Percentiles rank a stretch among this genome's conserved stretches.
These are phyloP conservation scores for Lipotes vexillifer DNA, from an alignment of 2,113 vertebrate species.

Conservation along the genomic window DNA sequence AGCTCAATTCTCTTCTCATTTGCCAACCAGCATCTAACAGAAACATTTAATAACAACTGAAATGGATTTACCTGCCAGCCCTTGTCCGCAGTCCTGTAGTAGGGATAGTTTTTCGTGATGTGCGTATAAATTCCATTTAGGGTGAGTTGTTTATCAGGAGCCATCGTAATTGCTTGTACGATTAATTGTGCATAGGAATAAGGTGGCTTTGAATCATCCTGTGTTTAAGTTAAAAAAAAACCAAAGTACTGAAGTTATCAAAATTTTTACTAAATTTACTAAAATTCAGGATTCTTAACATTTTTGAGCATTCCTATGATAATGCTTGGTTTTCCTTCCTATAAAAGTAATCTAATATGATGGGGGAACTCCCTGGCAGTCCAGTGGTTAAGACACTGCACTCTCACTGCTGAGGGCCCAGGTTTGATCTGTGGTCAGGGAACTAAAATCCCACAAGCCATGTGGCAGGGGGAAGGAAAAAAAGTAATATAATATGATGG, in stretches of 20 bases:
- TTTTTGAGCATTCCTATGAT: background rate
- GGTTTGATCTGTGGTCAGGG: background rate
- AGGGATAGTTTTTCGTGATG: conserved; percentile 97
- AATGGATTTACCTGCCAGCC: conserved; percentile 93
- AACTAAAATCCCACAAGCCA: background rate
- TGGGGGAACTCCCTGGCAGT: background rate
- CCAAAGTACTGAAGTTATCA: background rate
- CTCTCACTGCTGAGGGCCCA: background rate
- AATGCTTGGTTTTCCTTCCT: background rate
- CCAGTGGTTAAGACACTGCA: background rate
- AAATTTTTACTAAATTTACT: background rate
- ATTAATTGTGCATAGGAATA: conserved; percentile 97
- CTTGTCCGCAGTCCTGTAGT: conserved; percentile 98
- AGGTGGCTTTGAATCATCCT: conserved; percentile 98
- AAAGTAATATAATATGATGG: background rate
- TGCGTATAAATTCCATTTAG: conserved; percentile 97
- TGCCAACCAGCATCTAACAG: background rate
- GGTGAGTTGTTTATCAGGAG: conserved; percentile 95
- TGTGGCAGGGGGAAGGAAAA: background rate
- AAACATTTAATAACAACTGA: background rate
- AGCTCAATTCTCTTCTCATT: background rate
- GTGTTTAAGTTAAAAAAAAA: background rate
- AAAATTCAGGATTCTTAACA: background rate
- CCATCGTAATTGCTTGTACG: conserved; percentile 97
- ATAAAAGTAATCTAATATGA: background rate